A percentile compares a stretch with the other conserved stretches of the same genome.
Conservation (phyloP, 2,888 invertebrate species). For the Phortica magna region DNA sequence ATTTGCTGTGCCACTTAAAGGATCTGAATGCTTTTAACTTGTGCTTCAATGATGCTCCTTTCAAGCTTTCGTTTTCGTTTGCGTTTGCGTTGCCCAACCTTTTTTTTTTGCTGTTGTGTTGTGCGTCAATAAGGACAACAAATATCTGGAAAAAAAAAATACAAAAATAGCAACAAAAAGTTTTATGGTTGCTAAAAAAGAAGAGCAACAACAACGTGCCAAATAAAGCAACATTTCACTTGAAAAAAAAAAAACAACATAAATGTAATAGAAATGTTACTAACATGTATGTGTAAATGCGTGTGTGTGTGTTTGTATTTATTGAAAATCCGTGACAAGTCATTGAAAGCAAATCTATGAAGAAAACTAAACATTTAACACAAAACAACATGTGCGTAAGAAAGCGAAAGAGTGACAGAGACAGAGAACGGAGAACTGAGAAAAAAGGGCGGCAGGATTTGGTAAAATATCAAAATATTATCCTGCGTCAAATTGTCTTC, state of each 20-base stretch:
- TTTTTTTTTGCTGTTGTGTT: neutral
- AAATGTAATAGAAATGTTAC: neutral
- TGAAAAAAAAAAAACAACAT: neutral
- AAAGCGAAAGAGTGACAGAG: neutral
- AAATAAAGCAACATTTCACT: neutral
- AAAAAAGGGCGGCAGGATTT: neutral
- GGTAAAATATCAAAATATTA: neutral
- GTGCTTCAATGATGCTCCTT: neutral
- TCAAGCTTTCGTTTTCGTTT: neutral
- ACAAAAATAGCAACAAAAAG: neutral
- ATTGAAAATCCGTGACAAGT: neutral
- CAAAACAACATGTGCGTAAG: no score
- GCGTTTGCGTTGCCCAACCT: neutral
- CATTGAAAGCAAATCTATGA: neutral
- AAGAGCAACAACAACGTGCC: neutral
- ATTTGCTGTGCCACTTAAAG: slow-evolving; percentile 15
- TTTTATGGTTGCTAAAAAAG: neutral
- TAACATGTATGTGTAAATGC: no score
- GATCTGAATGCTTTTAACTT: slow-evolving; percentile 12
- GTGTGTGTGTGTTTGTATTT: no score
- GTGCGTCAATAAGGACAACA: neutral
- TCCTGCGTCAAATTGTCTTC: neutral
- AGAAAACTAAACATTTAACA: no score
- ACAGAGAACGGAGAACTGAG: neutral
- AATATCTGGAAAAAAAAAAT: neutral